Conservation (phyloP, 2,797 vertebrate genomes). For the Huso huso region DNA sequence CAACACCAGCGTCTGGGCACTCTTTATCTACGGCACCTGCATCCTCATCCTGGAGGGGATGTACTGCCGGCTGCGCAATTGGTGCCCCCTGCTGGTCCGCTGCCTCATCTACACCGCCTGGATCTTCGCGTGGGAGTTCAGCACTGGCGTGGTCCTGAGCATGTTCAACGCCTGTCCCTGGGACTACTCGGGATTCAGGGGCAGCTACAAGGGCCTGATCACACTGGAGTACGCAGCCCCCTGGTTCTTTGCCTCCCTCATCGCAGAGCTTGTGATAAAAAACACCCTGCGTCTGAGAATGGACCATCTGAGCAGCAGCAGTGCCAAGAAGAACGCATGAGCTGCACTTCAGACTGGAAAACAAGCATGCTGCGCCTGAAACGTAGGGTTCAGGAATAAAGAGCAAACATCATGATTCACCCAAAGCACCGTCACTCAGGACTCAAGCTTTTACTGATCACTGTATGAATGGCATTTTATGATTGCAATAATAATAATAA, state of each 20-base stretch:
- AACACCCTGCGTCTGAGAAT: constrained; percentile 45
- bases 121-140: constrained; percentile 66
- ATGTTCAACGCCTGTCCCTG: constrained; percentile 61
- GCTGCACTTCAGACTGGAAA: too few species aligned
- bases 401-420: too few species aligned
- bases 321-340: too few species aligned
- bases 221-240: constrained; percentile 61
- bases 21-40: constrained; percentile 60
- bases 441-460: too few species aligned
- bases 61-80: constrained; percentile 34
- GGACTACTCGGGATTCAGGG: constrained; percentile 61
- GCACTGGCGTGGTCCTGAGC: constrained; percentile 51
- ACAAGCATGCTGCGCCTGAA: too few species aligned
- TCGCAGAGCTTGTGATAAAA: constrained; percentile 56
- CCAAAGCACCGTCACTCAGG: too few species aligned
- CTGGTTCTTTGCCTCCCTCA: constrained; percentile 54
- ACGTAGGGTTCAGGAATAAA: too few species aligned
- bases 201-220: constrained; percentile 58
- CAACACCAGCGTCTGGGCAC: constrained; percentile 64
- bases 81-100: constrained; percentile 38
- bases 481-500: too few species aligned
- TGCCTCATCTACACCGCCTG: constrained; percentile 51
- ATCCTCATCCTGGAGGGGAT: constrained; percentile 58
- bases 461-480: too few species aligned
- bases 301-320: constrained; percentile 13